Base-by-base conservation (phyloP, 2,113 vertebrate genomes). In the Anoplopoma fimbria region DNA sequence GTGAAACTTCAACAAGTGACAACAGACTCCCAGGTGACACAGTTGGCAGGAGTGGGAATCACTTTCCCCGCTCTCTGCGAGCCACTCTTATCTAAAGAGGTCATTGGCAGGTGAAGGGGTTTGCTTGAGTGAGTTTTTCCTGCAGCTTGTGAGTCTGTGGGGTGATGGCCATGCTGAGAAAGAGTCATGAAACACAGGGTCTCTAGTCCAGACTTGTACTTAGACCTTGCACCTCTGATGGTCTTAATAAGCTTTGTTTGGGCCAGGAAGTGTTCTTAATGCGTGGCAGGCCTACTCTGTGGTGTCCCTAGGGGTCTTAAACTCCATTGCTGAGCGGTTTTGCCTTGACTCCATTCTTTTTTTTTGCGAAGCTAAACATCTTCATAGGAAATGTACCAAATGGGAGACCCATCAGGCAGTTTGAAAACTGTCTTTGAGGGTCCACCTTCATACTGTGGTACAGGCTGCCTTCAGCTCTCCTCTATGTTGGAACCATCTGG, bases 401-500 rank as follows among this genome's bases (percentile, higher is more conserved):
- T 34, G 60, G 38, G 25, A 74, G 34, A 75, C 60, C 77, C 79
- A 85, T 87, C 79, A 61, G 77, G 77, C 85, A 83, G 69, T 88
- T 87, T 77, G 63, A 69, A 42, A 77, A 58, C 71, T 31, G 25
- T 40, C 77, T 90, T 86, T 90, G 79, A 87, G 77, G 49, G 81
- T 69, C 84, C 77, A 85, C 81, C 64, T 83, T 34, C 81, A 85
- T 83, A 86, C 87, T 86, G 81, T 77, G 77, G 79, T 87, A 79
- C 84, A 85, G 77, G 47, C 81, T 89, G 86, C 75, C 69, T 79
- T 86, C 51, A 68, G 82, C 83, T 76, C 84, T 77, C 53, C 77
- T 88, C 77, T 23, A 38, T 64, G 81, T 76, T 76, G 84, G 79
- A 93, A 88, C 87, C 81, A 91, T 91, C 89, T 92, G 90, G 85